phyloP scores from a whole-genome alignment of 1,140 invertebrate species.

The Stenopsyche tienmushanensis region DNA sequence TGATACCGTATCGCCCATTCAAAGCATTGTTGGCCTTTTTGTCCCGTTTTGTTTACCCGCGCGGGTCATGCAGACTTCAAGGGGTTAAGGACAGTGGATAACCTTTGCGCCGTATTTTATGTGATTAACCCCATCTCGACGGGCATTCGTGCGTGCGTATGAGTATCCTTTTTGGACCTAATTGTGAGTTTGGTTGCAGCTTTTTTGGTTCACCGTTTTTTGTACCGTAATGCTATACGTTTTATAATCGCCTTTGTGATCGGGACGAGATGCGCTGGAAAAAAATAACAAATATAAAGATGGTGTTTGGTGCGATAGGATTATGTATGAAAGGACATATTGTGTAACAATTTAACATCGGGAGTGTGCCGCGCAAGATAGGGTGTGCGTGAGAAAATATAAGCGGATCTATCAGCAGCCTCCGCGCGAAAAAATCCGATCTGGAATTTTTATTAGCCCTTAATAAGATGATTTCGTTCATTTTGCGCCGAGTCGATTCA shows the following conservation, averaged over 20 bases:
- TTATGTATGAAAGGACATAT: conserved; percentile 17
- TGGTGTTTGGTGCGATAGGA: conserved; percentile 19
- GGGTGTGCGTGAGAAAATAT: conserved; percentile 1
- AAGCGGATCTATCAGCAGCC: background rate
- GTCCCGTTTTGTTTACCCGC: conserved; percentile 10
- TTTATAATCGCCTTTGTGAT: conserved; percentile 9
- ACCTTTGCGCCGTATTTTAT: conserved; percentile 4
- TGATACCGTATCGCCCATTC: conserved; percentile 1
- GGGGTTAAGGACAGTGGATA: conserved; percentile 14
- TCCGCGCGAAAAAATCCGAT: no score
- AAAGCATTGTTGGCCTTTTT: conserved; percentile 14
- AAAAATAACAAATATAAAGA: conserved; percentile 9
- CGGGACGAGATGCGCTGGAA: background rate
- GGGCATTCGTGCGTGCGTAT: background rate
- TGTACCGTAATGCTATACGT: background rate
- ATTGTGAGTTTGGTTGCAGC: conserved; percentile 13
- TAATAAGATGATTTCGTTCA: no score
- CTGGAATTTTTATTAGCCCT: no score
- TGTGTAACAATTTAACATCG: conserved; percentile 24
- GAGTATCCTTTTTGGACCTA: conserved; percentile 3
- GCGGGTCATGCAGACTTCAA: background rate
- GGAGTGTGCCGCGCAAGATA: conserved; percentile 5
- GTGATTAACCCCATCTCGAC: conserved; percentile 1
- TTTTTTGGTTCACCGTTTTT: conserved; percentile 12
- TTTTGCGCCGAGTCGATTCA: no score